Conservation (phyloP, 2,888 invertebrate species). For the Cheilosia vernalis region DNA sequence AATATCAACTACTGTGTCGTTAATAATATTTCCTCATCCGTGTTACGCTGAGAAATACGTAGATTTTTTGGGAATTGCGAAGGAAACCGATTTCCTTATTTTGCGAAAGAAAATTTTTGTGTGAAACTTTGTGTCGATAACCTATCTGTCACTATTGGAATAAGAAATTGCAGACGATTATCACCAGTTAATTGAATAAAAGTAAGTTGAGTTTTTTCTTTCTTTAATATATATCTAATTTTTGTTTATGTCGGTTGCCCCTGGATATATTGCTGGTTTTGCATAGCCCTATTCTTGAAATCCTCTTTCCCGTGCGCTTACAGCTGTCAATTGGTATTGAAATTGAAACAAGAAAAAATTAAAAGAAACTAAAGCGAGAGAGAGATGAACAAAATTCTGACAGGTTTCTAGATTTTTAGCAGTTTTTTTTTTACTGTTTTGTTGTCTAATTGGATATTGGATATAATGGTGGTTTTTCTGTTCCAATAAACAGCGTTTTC, state of each 20-base stretch:
- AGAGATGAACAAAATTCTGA: conserved; percentile 37
- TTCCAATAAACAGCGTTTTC: conserved; percentile 16
- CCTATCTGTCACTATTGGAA: conserved; percentile 14
- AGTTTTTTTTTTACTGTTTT: conserved; percentile 16
- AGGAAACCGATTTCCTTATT: neutral
- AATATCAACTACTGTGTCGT: conserved; percentile 22
- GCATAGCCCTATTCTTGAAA: conserved; percentile 29
- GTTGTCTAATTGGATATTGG: conserved; percentile 27
- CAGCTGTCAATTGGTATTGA: conserved; percentile 43
- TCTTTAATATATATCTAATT: neutral
- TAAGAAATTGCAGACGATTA: conserved; percentile 29
- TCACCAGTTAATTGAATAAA: conserved; percentile 23
- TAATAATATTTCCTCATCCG: conserved; percentile 28
- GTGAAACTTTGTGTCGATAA: conserved; percentile 47
- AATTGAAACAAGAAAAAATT: neutral
- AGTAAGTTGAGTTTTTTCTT: neutral
- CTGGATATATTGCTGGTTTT: conserved; percentile 31
- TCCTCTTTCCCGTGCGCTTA: neutral
- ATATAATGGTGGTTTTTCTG: neutral
- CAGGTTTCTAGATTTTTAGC: conserved; percentile 31
- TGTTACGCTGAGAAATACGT: conserved; percentile 31
- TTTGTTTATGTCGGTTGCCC: conserved; percentile 62
- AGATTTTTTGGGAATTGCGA: conserved; percentile 24
- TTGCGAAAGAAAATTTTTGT: conserved; percentile 45
- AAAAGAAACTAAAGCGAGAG: conserved; percentile 9